These are phyloP conservation scores for Silvanus unidentatus DNA, from an alignment of 2,888 invertebrate species.

Conservation along the genomic window DNA sequence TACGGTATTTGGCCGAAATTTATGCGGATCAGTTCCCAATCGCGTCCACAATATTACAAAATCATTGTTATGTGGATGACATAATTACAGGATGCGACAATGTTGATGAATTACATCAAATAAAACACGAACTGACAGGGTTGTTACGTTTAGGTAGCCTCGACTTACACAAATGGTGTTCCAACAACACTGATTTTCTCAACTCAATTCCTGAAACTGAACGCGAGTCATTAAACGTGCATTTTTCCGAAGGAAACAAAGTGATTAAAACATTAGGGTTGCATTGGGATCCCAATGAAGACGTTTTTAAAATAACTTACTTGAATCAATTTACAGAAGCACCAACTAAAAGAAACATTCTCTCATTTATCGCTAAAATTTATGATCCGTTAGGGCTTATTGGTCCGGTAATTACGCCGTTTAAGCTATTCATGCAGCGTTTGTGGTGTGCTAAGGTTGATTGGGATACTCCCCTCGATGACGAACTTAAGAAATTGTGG, in stretches of 20 bases:
- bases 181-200: constrained; percentile 8
- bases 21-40: constrained; percentile 1
- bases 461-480: no score
- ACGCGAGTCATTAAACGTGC: not conserved
- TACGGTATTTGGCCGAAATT: constrained; percentile 11
- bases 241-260: not conserved
- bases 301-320: constrained; percentile 9
- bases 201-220: not conserved
- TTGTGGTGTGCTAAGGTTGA: constrained; percentile 7
- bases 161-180: constrained; percentile 13
- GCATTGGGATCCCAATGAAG: constrained; percentile 9
- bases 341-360: not conserved
- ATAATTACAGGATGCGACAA: not conserved
- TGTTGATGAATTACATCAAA: constrained; percentile 5
- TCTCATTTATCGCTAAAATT: constrained; percentile 4
- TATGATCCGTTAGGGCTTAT: constrained; percentile 8
- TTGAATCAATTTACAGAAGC: not conserved
- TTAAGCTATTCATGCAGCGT: constrained; percentile 6
- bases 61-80: constrained; percentile 9
- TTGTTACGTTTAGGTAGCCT: constrained; percentile 7
- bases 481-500: no score
- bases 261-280: constrained; percentile 6
- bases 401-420: not conserved
- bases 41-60: not conserved
- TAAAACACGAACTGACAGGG: constrained; percentile 7